A percentile compares a stretch with the other conserved stretches of the same genome.
Conservation (phyloP, 2,113 vertebrate species). For the Paralichthys olivaceus region DNA sequence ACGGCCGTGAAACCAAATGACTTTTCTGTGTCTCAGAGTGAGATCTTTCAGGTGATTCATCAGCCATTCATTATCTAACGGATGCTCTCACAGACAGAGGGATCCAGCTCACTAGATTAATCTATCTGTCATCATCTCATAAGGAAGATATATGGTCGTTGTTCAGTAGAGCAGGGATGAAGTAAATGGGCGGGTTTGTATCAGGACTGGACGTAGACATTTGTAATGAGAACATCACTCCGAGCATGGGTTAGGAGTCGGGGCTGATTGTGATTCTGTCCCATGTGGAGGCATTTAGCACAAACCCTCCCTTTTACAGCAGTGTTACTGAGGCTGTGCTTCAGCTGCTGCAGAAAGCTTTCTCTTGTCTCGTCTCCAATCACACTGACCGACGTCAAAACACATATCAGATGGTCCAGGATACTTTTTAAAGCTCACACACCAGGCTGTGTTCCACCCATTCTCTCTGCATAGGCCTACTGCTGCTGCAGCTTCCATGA, state of each 20-base stretch:
- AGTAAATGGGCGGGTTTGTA: constrained; percentile 51
- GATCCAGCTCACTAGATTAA: constrained; percentile 78
- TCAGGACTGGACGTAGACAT: constrained; percentile 46
- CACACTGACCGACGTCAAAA: constrained; percentile 46
- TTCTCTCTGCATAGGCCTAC: constrained; percentile 36
- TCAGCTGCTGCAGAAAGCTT: constrained; percentile 14
- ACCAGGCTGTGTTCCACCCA: constrained; percentile 56
- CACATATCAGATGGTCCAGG: constrained; percentile 42
- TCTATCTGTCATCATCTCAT: constrained; percentile 78
- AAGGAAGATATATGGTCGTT: constrained; percentile 79
- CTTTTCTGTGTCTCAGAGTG: constrained; percentile 46
- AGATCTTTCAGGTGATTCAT: constrained; percentile 77
- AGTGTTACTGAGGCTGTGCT: background rate
- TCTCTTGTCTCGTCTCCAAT: background rate
- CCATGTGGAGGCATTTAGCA: constrained; percentile 27
- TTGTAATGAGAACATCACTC: constrained; percentile 69
- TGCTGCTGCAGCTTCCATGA: constrained; percentile 60
- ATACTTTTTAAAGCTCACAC: constrained; percentile 41
- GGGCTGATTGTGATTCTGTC: constrained; percentile 20
- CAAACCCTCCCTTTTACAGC: constrained; percentile 1
- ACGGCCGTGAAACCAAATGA: constrained; percentile 52
- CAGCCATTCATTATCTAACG: constrained; percentile 79
- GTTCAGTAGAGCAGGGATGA: constrained; percentile 58
- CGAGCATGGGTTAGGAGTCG: constrained; percentile 39
- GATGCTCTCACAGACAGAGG: constrained; percentile 67